Evolutionary conservation across 64 coral and sea anemone species (phyloP).

Genomic region (Porites australiensis): DNA sequence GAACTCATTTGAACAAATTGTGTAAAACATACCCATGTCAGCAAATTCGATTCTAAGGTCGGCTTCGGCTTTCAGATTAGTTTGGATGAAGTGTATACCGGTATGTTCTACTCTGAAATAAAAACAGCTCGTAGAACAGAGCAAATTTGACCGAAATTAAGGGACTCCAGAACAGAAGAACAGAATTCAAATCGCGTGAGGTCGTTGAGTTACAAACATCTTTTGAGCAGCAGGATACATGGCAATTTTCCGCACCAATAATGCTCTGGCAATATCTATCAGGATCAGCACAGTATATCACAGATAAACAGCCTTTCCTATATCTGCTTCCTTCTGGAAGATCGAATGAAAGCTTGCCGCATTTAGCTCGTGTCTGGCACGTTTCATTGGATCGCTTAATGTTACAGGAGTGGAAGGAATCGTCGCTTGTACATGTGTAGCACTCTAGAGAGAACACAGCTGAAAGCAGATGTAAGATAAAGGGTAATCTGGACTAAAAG

Average conservation of each 20-base stretch:
- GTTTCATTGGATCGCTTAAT: neutral
- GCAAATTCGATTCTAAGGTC: too few relatives aligned
- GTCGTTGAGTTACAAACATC: slow-evolving; percentile 4
- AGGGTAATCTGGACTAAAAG: neutral
- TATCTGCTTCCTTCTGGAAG: neutral
- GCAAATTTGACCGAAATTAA: neutral
- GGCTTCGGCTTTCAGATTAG: too few relatives aligned
- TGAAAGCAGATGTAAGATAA: neutral
- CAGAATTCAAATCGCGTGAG: neutral
- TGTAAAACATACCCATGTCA: too few relatives aligned
- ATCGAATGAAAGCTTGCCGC: neutral
- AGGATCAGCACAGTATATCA: slow-evolving; percentile 17
- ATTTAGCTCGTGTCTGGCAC: slow-evolving; percentile 7
- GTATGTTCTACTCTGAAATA: too few relatives aligned
- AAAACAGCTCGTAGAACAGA: neutral
- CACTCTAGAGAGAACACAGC: slow-evolving; percentile 9
- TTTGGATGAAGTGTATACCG: too few relatives aligned
- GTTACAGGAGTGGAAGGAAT: neutral
- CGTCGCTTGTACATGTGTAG: slow-evolving; percentile 1
- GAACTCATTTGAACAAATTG: too few relatives aligned
- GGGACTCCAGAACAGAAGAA: neutral
- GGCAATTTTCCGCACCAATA: slow-evolving; percentile 7
- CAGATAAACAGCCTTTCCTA: slow-evolving; percentile 31
- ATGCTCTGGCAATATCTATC: slow-evolving; percentile 5
- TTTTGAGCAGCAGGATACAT: neutral